A percentile compares a stretch with the other conserved stretches of the same genome.
phyloP scores from a whole-genome alignment of 2,113 vertebrate genomes.

The Platysternon megacephalum region DNA sequence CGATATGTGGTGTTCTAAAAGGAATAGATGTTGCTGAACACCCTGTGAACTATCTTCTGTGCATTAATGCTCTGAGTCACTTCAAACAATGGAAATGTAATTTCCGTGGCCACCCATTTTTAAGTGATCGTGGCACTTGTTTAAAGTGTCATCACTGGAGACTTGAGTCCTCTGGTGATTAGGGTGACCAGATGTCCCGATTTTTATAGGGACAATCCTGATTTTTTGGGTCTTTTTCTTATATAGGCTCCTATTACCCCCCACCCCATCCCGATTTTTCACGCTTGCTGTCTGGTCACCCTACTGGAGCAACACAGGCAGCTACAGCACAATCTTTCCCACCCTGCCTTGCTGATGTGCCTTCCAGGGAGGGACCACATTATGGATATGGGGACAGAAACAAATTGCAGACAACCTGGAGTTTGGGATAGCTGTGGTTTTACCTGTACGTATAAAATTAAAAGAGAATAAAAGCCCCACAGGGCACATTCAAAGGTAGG shows the following conservation, averaged over 20 bases:
- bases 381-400: background rate
- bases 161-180: background rate
- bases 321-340: rapidly evolving
- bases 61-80: background rate
- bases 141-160: background rate
- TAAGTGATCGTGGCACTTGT: background rate
- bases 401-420: background rate
- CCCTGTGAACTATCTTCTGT: background rate
- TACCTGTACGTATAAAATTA: background rate
- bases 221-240: too few species aligned
- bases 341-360: background rate
- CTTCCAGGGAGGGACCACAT: background rate
- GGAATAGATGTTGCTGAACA: background rate
- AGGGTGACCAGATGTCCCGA: too few species aligned
- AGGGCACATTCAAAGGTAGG: background rate
- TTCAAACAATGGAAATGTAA: background rate
- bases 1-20: background rate
- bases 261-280: too few species aligned
- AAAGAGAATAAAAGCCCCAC: background rate
- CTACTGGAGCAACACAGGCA: background rate
- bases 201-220: too few species aligned
- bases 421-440: background rate
- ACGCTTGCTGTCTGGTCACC: too few species aligned
- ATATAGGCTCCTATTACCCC: too few species aligned
- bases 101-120: background rate